Percentiles rank a stretch among this genome's conserved stretches.
Evolutionary conservation across 2,797 vertebrate genomes (phyloP).

Genomic region (Acanthurus lineatus): DNA sequence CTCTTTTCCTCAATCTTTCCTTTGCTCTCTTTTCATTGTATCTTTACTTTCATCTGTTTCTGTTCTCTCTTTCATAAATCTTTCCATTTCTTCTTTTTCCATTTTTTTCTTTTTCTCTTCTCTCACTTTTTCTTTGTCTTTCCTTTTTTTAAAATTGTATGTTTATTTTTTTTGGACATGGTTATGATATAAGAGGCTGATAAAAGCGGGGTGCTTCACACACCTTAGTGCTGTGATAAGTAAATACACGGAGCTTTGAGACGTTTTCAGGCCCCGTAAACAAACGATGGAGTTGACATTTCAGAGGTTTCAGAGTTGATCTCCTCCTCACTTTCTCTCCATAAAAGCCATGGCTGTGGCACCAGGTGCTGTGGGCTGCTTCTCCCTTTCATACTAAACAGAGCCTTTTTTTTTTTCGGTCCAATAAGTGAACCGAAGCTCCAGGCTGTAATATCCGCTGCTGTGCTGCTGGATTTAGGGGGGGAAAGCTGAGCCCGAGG

Average conservation of each 20-base stretch:
- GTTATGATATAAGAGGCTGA: no score
- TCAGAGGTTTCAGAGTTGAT: neutral
- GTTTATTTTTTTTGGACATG: no score
- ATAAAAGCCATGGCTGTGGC: neutral
- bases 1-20: neutral
- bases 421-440: constrained; percentile 40
- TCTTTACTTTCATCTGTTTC: neutral
- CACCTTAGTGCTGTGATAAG: no score
- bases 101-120: neutral
- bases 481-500: constrained; percentile 68
- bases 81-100: neutral
- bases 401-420: constrained; percentile 10
- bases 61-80: neutral
- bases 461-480: constrained; percentile 71
- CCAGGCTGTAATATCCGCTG: constrained; percentile 81
- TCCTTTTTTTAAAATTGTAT: neutral
- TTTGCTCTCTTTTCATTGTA: neutral
- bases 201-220: no score
- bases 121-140: neutral
- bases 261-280: no score
- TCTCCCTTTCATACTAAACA: constrained; percentile 15
- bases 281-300: no score
- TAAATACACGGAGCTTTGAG: no score
- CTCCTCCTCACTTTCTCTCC: neutral
- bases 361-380: constrained; percentile 25